phyloP scores from a whole-genome alignment of 2,888 invertebrate species.

The Heliconius cydno region DNA sequence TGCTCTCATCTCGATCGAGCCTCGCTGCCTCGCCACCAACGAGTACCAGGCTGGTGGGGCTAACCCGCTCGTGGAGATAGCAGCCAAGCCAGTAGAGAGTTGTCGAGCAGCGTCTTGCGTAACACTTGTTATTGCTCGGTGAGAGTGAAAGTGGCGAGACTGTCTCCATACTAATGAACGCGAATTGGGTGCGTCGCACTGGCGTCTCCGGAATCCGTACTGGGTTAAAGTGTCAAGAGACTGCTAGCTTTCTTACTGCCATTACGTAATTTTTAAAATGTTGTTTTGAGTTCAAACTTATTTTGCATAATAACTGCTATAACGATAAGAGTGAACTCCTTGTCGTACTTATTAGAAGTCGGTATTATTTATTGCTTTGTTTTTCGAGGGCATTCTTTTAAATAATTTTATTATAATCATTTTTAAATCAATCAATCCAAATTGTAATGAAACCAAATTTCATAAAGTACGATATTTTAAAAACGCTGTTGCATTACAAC shows the following conservation, averaged over 20 bases:
- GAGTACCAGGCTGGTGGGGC: slow-evolving; percentile 30
- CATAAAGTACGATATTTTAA: background rate
- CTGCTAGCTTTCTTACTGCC: slow-evolving; percentile 59
- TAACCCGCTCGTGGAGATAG: slow-evolving; percentile 57
- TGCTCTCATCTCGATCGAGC: slow-evolving; percentile 53
- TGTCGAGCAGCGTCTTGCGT: slow-evolving; percentile 67
- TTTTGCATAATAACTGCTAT: background rate
- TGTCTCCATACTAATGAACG: slow-evolving; percentile 80
- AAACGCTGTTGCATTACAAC: background rate
- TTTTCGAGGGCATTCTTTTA: background rate
- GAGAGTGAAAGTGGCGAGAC: slow-evolving; percentile 81
- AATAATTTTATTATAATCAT: background rate
- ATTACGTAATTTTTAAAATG: slow-evolving; percentile 62
- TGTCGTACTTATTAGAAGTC: background rate
- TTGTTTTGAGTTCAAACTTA: slow-evolving; percentile 9
- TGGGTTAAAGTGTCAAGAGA: slow-evolving; percentile 75
- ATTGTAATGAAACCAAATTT: background rate
- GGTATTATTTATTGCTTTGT: background rate
- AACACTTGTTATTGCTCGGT: slow-evolving; percentile 72
- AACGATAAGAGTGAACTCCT: background rate
- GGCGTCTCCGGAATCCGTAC: slow-evolving; percentile 64
- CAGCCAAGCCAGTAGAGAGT: slow-evolving; percentile 67
- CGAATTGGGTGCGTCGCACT: slow-evolving; percentile 69
- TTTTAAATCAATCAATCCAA: background rate
- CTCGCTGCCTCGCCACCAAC: slow-evolving; percentile 47